These are phyloP conservation scores for Strigamia crassipes DNA, from an alignment of 2,888 invertebrate genomes.

Conservation along the genomic window DNA sequence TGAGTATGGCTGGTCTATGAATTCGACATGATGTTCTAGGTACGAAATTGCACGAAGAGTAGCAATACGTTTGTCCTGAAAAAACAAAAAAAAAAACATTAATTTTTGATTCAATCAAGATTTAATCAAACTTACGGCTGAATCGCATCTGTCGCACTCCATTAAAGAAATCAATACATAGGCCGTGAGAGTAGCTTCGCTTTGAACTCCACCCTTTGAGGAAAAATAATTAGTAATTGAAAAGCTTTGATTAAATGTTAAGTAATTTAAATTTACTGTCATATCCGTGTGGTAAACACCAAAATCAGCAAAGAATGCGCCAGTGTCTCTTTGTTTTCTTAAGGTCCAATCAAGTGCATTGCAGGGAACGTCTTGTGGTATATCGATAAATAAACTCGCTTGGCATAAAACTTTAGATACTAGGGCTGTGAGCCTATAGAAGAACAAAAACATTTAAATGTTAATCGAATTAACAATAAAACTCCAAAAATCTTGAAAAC, in stretches of 20 bases:
- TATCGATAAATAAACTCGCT: conserved; percentile 23
- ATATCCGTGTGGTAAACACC: conserved; percentile 31
- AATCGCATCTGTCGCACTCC: conserved; percentile 36
- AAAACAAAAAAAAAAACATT: background rate
- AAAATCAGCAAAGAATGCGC: conserved; percentile 29
- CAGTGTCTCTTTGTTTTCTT: conserved; percentile 1
- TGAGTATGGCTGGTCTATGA: conserved; percentile 12
- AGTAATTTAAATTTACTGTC: conserved; percentile 36
- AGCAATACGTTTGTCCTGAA: background rate
- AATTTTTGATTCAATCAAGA: background rate
- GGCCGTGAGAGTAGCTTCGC: conserved; percentile 42
- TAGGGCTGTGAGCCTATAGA: conserved; percentile 33
- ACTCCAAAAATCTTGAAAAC: too few relatives aligned
- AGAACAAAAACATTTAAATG: background rate
- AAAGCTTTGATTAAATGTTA: background rate
- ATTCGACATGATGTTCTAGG: background rate
- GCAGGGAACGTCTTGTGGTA: background rate
- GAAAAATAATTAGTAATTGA: background rate
- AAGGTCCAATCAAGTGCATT: conserved; percentile 33
- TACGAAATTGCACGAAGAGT: background rate
- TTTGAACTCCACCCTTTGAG: conserved; percentile 18
- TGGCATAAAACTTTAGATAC: conserved; percentile 39
- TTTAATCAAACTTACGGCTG: background rate
- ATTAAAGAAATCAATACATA: conserved; percentile 14
- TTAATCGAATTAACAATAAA: background rate